Evolutionary conservation across 2,888 invertebrate species (phyloP).

Genomic region (Ferrisia virgata): DNA sequence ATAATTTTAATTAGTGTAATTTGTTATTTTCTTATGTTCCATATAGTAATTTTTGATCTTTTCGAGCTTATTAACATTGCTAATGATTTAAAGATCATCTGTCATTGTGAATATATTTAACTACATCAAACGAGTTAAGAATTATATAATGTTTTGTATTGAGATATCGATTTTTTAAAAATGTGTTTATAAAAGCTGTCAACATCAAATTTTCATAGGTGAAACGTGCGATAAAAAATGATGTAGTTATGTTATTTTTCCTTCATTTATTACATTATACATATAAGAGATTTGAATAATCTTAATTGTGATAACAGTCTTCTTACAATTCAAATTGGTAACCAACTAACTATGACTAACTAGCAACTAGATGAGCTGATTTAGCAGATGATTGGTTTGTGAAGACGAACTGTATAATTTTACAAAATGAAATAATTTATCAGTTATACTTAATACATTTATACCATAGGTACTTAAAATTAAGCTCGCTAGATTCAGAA

Average conservation of each 20-base stretch:
- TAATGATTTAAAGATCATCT: not conserved
- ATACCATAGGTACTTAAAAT: not conserved
- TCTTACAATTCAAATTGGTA: not conserved
- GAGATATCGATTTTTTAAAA: too few species aligned
- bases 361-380: not conserved
- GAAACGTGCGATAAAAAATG: too few species aligned
- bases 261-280: not conserved
- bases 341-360: not conserved
- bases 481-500: not conserved
- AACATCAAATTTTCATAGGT: too few species aligned
- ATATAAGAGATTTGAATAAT: not conserved
- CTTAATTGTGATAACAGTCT: not conserved
- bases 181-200: too few species aligned
- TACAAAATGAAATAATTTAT: not conserved
- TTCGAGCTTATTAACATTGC: constrained; percentile 1
- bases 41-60: not conserved
- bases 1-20: not conserved
- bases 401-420: not conserved
- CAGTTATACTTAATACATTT: not conserved
- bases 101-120: not conserved
- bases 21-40: not conserved
- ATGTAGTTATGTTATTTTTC: not conserved
- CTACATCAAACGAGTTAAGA: not conserved
- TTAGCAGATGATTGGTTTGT: not conserved
- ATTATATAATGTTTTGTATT: not conserved